Base-by-base conservation (phyloP, 2,888 invertebrate genomes). In the Lasioglossum malachurum region DNA sequence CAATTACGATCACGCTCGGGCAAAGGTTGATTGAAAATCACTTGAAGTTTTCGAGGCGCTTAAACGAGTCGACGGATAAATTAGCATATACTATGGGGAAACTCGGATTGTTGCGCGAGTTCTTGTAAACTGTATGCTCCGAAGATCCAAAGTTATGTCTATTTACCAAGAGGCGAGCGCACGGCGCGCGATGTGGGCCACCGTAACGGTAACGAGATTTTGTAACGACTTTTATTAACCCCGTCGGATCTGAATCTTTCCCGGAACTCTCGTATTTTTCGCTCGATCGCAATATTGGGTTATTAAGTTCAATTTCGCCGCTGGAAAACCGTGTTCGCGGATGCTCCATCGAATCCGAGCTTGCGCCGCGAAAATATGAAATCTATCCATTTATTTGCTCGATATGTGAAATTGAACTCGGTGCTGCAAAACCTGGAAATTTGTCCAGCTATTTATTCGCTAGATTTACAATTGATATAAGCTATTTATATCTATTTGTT, bases 181-280 rank as follows among this genome's bases (percentile, higher is more conserved):
- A 2, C 53, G 60, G 35, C 16, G 12, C 64, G 60, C 31, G 64
- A 35, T 60, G 4, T 14, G 60, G 31, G 53, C 60, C 27, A 69
- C 44, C 53, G 73, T 77, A 69, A 69, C 60, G 64, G 71, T 85
- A 85, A 78, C 75, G 71, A 86, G 77, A 44, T 78, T 84, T 84
- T 82, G 71, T 69, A 60, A 73, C 16, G 86, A 86, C 80, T 84
- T 86, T 84, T 86, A 81, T 83, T 77, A 75, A 86, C 19, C 80
- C 57, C 72, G 2, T 53, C 41, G 44, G 80, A 78, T n/a, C 4
- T 49, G 44, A 64, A 67, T 74, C 67, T 76, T 82, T 38, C 72
- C 23, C 31, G 27, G n/a, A n/a, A 53, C 35, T 10, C n/a, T 16
- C 41, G 31, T 46, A 38, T 75, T 44, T 38, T 41, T 64, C 41